Evolutionary conservation across 2,113 vertebrate genomes (phyloP), one percentile per base, ranked within the genome.

Genomic region (Microtus richardsoni): DNA sequence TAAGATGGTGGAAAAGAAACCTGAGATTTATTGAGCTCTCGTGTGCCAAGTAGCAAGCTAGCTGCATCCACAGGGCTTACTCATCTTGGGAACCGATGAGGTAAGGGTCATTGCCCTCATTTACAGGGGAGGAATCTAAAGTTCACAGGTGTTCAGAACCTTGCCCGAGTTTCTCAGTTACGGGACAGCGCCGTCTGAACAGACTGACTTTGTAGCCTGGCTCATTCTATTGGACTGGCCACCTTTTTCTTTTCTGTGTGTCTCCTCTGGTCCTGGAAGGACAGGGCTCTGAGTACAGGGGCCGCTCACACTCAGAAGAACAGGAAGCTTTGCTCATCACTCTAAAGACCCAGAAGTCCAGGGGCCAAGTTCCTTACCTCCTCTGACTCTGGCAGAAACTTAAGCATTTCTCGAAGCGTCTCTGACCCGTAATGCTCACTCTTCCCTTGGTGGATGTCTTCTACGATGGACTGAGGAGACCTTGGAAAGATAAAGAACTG

Each of bases 341-440:
- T 22, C 58, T 82, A 64, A 24, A 94, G 2, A 14, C 82, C 60
- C 62, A 75, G 94, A 95, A 87, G 44, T 62, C 84, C 74, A 41
- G 2, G 2, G 1, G n/a, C 78, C 71, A 58, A 68, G 93, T 49
- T 66, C 74, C 97, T 99, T 96, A 99, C 99, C 99, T 99, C 99
- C 96, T 99, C 99, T 70, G 98, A 96, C 90, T 99, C 99, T 49
- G 99, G 99, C 95, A 99, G 98, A 95, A 99, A 98, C 97, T 99
- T 99, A 95, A 99, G 98, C 97, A 99, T 99, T 97, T 99, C 99
- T 98, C 99, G 98, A 93, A 99, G 98, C 5, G 98, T 98, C 97
- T 99, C 99, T 26, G 99, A 98, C 90, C 98, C 98, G 70, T 99
- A 99, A 88, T 98, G 97, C 95, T 99, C 99, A 95, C 99, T 99